Conservation (phyloP, 2,888 invertebrate genomes). For the Synergus itoensis region DNA sequence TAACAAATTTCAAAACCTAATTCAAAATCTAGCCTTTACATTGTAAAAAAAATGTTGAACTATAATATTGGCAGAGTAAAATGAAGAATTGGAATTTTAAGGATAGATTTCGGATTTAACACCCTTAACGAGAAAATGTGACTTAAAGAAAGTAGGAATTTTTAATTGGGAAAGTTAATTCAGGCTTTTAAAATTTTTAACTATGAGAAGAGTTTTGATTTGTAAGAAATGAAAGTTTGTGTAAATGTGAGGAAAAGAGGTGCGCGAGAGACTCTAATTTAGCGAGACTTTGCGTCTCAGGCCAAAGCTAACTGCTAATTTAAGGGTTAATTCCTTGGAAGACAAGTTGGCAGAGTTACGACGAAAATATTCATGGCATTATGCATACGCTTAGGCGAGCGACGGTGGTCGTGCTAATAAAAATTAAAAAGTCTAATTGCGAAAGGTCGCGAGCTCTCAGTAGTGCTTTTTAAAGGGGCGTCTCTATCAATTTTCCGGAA, state of each 20-base stretch:
- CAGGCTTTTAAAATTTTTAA: neutral
- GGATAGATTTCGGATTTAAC: too few relatives aligned
- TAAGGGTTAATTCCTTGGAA: constrained; percentile 78
- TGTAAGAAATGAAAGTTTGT: constrained; percentile 51
- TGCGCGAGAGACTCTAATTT: constrained; percentile 70
- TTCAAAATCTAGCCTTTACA: too few relatives aligned
- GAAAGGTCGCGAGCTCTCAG: constrained; percentile 61
- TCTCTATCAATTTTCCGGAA: constrained; percentile 60
- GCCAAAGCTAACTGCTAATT: constrained; percentile 77
- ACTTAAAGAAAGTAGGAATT: neutral
- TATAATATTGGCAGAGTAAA: too few relatives aligned
- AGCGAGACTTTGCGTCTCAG: constrained; percentile 75
- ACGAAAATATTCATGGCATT: constrained; percentile 78
- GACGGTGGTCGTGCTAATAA: constrained; percentile 73
- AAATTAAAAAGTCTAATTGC: constrained; percentile 78
- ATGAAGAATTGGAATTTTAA: too few relatives aligned
- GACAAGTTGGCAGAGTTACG: constrained; percentile 78
- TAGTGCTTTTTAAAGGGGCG: constrained; percentile 55
- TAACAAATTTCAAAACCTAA: too few relatives aligned
- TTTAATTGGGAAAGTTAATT: neutral
- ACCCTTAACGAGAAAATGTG: too few relatives aligned
- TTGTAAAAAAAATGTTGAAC: too few relatives aligned
- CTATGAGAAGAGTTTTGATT: constrained; percentile 63
- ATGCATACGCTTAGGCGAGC: constrained; percentile 77
- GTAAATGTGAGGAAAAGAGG: constrained; percentile 58